A percentile compares a stretch with the other conserved stretches of the same genome.
Evolutionary conservation across 2,113 vertebrate genomes (phyloP).

Genomic region (Equus quagga): DNA sequence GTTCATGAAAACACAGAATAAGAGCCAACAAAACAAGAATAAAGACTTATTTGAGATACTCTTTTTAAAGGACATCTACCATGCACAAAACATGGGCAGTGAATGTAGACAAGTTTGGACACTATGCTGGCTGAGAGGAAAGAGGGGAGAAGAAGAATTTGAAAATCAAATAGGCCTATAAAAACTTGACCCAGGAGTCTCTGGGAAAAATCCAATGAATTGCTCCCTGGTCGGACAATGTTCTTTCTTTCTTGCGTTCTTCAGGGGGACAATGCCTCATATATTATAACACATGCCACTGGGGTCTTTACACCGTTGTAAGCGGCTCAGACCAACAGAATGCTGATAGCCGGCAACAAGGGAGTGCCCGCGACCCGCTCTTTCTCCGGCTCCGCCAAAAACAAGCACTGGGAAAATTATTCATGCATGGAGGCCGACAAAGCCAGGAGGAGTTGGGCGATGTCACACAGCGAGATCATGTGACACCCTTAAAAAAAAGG

Average conservation of each 20-base stretch:
- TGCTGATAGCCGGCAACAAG: slow-evolving; percentile 87
- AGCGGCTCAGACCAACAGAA: slow-evolving; percentile 91
- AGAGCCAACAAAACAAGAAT: slow-evolving; percentile 99
- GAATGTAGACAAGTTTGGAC: slow-evolving; percentile 99
- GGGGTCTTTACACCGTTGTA: slow-evolving; percentile 91
- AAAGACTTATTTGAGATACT: slow-evolving; percentile 99
- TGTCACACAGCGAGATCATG: slow-evolving; percentile 86
- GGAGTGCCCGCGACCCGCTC: slow-evolving; percentile 84
- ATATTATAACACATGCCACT: slow-evolving; percentile 96
- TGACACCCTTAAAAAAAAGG: slow-evolving; percentile 77
- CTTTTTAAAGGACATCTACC: slow-evolving; percentile 98
- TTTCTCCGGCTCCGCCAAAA: slow-evolving; percentile 82
- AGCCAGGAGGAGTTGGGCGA: slow-evolving; percentile 84
- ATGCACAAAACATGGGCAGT: slow-evolving; percentile 98
- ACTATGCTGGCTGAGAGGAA: slow-evolving; percentile 92
- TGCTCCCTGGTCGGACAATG: slow-evolving; percentile 94
- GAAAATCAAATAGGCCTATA: slow-evolving; percentile 98
- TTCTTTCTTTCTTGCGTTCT: slow-evolving; percentile 93
- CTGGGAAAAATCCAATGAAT: slow-evolving; percentile 99
- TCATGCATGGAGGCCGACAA: slow-evolving; percentile 87
- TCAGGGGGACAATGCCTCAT: slow-evolving; percentile 93
- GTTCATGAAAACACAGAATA: slow-evolving; percentile 99
- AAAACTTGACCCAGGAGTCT: slow-evolving; percentile 99
- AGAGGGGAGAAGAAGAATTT: slow-evolving; percentile 93
- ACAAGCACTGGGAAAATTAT: slow-evolving; percentile 90